Conservation (phyloP, 2,797 vertebrate species). For the Rhynchotus rufescens region DNA sequence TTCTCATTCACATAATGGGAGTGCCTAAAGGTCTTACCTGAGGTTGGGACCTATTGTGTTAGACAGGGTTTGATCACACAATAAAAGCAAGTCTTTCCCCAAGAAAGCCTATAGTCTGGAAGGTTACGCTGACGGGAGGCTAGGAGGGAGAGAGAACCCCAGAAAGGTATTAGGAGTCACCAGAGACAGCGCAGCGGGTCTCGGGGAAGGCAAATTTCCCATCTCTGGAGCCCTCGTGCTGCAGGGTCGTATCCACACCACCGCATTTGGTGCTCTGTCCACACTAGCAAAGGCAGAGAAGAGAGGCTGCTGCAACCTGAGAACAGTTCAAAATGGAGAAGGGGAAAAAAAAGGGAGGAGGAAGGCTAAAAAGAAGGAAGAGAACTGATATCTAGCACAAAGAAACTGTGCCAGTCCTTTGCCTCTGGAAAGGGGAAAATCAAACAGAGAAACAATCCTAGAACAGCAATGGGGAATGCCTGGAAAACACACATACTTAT, state of each 20-base stretch:
- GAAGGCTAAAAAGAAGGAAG: background rate
- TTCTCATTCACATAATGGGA: slow-evolving; percentile 48
- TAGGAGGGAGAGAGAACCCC: background rate
- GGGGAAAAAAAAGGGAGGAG: background rate
- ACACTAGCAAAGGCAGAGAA: background rate
- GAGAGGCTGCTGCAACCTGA: background rate
- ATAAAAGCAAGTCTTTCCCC: background rate
- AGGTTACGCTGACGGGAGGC: background rate
- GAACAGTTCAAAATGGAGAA: background rate
- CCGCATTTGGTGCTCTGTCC: background rate
- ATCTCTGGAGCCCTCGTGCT: background rate
- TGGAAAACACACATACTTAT: background rate
- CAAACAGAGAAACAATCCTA: background rate
- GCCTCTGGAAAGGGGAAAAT: background rate
- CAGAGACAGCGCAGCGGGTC: background rate
- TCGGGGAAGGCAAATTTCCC: background rate
- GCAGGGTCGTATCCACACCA: background rate
- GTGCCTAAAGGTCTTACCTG: slow-evolving; percentile 45
- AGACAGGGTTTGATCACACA: accelerated
- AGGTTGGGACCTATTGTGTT: slow-evolving; percentile 3
- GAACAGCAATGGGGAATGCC: background rate
- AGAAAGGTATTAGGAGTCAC: background rate
- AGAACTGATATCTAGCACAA: background rate
- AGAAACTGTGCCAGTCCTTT: background rate
- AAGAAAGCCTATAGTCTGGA: background rate